phyloP scores from a whole-genome alignment of 2,113 vertebrate species.

The Pluvianellus socialis region DNA sequence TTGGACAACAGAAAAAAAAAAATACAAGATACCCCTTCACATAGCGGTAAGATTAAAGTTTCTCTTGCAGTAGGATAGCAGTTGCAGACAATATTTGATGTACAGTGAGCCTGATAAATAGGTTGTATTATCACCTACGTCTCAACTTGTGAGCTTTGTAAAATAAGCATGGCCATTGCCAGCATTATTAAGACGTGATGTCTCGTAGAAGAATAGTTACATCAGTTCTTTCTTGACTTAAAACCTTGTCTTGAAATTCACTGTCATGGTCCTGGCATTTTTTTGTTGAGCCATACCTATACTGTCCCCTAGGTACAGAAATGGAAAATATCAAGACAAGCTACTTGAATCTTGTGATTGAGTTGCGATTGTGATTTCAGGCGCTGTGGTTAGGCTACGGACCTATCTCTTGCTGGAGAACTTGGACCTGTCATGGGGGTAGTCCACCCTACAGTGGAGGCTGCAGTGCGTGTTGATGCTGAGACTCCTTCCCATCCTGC shows the following conservation, averaged over 20 bases:
- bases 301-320: neutral
- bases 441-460: neutral
- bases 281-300: neutral
- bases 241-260: neutral
- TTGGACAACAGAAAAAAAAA: neutral
- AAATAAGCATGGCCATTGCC: neutral
- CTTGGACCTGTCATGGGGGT: neutral
- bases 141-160: neutral
- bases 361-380: neutral
- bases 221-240: neutral
- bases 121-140: neutral
- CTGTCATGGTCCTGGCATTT: neutral
- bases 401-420: neutral
- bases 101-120: neutral
- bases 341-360: neutral
- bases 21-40: neutral
- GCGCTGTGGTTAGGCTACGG: neutral
- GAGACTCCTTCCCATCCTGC: neutral
- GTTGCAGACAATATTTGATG: neutral
- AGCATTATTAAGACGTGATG: neutral
- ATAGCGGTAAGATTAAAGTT: neutral
- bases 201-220: neutral
- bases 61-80: neutral
- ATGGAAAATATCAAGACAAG: neutral
- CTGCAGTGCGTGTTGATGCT: neutral